Conservation (phyloP, 2,113 vertebrate genomes). For the Tachuris rubrigastra region DNA sequence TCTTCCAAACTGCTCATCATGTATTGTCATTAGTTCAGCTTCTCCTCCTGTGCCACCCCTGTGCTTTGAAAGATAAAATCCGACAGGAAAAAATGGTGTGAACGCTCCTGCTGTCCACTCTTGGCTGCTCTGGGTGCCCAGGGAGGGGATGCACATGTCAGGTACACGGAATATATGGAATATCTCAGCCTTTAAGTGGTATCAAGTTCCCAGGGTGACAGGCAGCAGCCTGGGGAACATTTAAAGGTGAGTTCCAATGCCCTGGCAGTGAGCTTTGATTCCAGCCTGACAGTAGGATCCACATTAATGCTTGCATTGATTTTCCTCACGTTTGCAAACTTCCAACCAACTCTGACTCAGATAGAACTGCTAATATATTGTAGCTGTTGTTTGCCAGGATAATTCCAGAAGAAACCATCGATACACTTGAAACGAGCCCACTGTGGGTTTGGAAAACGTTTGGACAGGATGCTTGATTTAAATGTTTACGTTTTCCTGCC, state of each 20-base stretch:
- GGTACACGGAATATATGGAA: rapidly evolving
- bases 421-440: neutral
- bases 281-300: neutral
- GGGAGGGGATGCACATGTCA: rapidly evolving
- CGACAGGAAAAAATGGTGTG: neutral
- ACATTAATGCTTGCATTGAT: neutral
- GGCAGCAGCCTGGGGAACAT: neutral
- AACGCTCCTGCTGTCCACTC: rapidly evolving
- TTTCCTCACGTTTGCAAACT: neutral
- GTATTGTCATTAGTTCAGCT: neutral
- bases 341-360: neutral
- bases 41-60: neutral
- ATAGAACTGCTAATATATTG: neutral
- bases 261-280: neutral
- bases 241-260: neutral
- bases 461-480: neutral
- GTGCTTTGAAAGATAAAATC: neutral
- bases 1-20: neutral
- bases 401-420: neutral
- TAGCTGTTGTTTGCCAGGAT: neutral
- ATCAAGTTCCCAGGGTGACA: neutral
- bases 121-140: neutral
- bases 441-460: neutral
- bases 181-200: neutral
- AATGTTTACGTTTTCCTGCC: neutral